Conservation (phyloP, 1,140 invertebrate species). For the Papilio xuthus region DNA sequence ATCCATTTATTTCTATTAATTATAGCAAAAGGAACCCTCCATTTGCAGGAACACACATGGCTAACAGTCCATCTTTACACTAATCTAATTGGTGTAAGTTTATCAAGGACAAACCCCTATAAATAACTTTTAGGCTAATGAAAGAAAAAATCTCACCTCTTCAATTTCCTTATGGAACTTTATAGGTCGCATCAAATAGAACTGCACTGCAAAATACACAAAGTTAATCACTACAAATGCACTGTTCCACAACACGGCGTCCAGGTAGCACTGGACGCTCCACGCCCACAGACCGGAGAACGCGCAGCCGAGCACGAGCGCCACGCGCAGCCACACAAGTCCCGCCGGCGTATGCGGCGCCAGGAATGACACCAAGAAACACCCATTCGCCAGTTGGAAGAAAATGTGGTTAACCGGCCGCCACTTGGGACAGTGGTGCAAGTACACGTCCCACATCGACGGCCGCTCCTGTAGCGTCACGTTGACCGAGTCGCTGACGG, state of each 20-base stretch:
- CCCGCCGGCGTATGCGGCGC: slow-evolving; percentile 90
- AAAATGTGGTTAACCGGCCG: slow-evolving; percentile 86
- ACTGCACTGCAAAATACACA: slow-evolving; percentile 89
- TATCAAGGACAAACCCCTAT: too few relatives aligned
- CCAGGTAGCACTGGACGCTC: slow-evolving; percentile 91
- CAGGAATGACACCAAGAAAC: slow-evolving; percentile 90
- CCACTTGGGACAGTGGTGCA: slow-evolving; percentile 83
- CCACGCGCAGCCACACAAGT: slow-evolving; percentile 88
- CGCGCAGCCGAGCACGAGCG: slow-evolving; percentile 88
- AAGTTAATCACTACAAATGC: slow-evolving; percentile 92
- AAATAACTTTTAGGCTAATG: not conserved
- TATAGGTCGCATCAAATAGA: slow-evolving; percentile 91
- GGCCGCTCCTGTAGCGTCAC: slow-evolving; percentile 70
- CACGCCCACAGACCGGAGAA: slow-evolving; percentile 92
- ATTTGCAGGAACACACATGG: too few relatives aligned
- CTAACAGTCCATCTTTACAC: too few relatives aligned
- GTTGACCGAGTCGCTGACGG: slow-evolving; percentile 64
- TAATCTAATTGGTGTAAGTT: too few relatives aligned
- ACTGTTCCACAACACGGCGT: slow-evolving; percentile 93
- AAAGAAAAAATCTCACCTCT: slow-evolving; percentile 82
- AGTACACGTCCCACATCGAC: slow-evolving; percentile 75
- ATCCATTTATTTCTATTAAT: too few relatives aligned
- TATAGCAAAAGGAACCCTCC: too few relatives aligned
- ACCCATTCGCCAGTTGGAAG: slow-evolving; percentile 92
- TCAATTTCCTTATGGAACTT: slow-evolving; percentile 93